These are phyloP conservation scores for Luehdorfia chinensis DNA, from an alignment of 1,140 invertebrate genomes.

Conservation along the genomic window DNA sequence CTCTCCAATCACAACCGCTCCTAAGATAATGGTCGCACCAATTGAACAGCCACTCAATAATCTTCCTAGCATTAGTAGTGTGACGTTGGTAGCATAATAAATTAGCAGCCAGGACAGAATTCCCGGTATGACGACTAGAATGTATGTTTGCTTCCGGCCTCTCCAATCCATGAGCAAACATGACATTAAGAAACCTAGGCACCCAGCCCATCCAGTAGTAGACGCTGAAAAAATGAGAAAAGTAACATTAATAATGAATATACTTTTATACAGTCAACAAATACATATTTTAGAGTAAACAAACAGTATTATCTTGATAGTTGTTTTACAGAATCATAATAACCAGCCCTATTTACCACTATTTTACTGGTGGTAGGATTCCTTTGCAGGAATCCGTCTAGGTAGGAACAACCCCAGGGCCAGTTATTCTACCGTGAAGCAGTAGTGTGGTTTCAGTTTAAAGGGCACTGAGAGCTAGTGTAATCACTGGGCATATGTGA, in stretches of 20 bases:
- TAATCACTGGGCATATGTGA: no score
- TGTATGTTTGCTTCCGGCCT: conserved; percentile 41
- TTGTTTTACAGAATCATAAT: no score
- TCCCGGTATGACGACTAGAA: conserved; percentile 38
- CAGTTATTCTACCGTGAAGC: no score
- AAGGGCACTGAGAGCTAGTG: no score
- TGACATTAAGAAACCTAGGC: conserved; percentile 46
- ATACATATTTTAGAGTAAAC: no score
- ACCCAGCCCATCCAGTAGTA: conserved; percentile 37
- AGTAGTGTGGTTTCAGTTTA: no score
- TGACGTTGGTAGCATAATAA: conserved; percentile 36
- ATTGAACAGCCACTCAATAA: conserved; percentile 40
- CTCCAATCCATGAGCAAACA: conserved; percentile 45
- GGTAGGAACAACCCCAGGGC: no score
- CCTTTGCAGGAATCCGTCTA: no score
- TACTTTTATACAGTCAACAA: no score
- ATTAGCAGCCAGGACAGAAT: conserved; percentile 48
- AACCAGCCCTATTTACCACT: no score
- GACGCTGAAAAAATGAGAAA: conserved; percentile 41
- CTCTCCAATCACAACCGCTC: conserved; percentile 57
- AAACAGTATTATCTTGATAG: no score
- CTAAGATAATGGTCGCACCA: conserved; percentile 45
- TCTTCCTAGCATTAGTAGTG: conserved; percentile 40
- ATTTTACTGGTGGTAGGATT: no score
- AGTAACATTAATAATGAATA: neutral